Percentiles rank a stretch among this genome's conserved stretches.
These are phyloP conservation scores for Machimus atricapillus DNA, from an alignment of 2,888 invertebrate species.

Conservation along the genomic window DNA sequence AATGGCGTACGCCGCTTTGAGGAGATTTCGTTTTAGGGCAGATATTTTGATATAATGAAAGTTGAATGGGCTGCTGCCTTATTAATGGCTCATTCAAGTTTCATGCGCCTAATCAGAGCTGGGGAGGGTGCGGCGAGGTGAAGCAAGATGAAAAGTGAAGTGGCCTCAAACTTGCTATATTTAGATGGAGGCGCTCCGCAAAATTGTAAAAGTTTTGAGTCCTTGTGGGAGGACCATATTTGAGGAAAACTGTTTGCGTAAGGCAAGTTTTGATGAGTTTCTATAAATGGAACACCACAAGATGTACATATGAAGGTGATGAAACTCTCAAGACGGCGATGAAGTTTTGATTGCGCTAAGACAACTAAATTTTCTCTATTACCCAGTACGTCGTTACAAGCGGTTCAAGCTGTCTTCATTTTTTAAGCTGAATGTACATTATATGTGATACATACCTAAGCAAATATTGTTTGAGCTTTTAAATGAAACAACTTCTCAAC, in stretches of 20 bases:
- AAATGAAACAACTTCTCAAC: background rate
- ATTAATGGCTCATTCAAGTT: conserved; percentile 24
- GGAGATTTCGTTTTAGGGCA: conserved; percentile 13
- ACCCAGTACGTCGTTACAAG: background rate
- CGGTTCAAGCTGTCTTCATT: background rate
- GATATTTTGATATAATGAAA: conserved; percentile 20
- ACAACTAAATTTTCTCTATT: background rate
- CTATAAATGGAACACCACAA: background rate
- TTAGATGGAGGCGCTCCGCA: background rate
- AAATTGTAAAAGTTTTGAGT: background rate
- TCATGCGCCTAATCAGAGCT: conserved; percentile 1
- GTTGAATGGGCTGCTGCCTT: conserved; percentile 2
- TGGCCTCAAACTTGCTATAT: background rate
- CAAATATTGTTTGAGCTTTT: background rate
- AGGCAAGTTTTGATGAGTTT: background rate
- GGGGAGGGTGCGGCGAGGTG: background rate
- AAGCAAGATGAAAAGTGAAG: background rate
- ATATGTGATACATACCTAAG: background rate
- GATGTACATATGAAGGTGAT: background rate
- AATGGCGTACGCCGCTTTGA: background rate
- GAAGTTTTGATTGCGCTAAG: background rate
- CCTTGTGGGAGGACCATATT: background rate
- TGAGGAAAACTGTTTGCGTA: background rate
- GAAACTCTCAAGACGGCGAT: background rate
- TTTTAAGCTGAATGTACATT: background rate